Evolutionary conservation across 2,888 invertebrate genomes (phyloP).

Genomic region (Trypoxylon attenuatum): DNA sequence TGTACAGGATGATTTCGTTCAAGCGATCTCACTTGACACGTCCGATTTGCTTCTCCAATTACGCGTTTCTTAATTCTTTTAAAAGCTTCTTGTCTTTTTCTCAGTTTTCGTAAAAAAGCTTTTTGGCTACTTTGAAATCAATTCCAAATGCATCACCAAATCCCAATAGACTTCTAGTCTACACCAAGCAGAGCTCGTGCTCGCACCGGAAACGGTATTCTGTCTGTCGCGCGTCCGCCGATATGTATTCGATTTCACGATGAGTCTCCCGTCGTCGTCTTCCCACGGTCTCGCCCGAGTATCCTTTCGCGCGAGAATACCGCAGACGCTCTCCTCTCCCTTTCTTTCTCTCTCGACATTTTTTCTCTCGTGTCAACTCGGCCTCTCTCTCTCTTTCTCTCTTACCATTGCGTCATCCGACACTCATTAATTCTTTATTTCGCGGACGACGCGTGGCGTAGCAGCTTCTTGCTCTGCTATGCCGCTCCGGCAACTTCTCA

Average conservation of each 20-base stretch:
- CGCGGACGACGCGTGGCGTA: background rate
- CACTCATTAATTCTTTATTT: conserved; percentile 3
- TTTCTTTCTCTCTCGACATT: too few relatives aligned
- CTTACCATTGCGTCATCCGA: conserved; percentile 1
- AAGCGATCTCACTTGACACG: too few relatives aligned
- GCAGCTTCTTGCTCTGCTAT: background rate
- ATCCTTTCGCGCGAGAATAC: conserved; percentile 8
- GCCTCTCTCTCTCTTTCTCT: too few relatives aligned
- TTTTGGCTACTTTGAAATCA: too few relatives aligned
- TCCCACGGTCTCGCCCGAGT: conserved; percentile 17
- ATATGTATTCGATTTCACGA: conserved; percentile 25
- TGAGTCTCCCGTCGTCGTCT: conserved; percentile 8
- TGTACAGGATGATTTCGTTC: too few relatives aligned
- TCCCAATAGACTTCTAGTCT: too few relatives aligned
- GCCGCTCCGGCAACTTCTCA: too few relatives aligned
- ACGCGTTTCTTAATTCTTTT: too few relatives aligned
- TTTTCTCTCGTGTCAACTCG: background rate
- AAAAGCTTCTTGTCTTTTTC: too few relatives aligned
- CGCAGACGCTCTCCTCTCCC: background rate
- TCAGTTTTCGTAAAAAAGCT: too few relatives aligned
- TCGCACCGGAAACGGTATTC: conserved; percentile 8
- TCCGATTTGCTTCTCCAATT: too few relatives aligned
- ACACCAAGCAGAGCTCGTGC: background rate
- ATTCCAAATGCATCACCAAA: too few relatives aligned
- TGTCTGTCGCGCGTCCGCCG: background rate